Evolutionary conservation across 2,797 vertebrate genomes (phyloP).

Genomic region (Melanogrammus aeglefinus): DNA sequence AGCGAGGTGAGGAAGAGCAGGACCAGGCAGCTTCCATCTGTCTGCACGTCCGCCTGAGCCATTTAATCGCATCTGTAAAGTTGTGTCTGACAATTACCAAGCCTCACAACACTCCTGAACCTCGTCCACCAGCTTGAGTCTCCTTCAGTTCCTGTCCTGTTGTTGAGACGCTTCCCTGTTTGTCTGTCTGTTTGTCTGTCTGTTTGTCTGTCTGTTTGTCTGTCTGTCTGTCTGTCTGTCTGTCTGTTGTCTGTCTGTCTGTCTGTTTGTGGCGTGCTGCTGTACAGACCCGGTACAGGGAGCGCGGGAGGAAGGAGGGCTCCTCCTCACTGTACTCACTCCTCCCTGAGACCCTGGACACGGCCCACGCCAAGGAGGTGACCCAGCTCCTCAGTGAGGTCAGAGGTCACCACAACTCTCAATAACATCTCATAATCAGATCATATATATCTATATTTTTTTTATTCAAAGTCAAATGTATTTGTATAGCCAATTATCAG

Average conservation of each 20-base stretch:
- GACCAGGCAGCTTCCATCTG: not conserved
- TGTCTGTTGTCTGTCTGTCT: not conserved
- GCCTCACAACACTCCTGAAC: too few relatives aligned
- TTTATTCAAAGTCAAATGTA: too few relatives aligned
- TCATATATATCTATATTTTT: not conserved
- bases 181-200: not conserved
- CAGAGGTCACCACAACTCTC: constrained; percentile 6
- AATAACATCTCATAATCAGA: not conserved
- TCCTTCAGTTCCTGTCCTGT: not conserved
- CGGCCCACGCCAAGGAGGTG: constrained; percentile 60
- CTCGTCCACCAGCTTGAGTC: not conserved
- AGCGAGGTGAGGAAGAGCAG: constrained; percentile 55
- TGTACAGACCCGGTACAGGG: constrained; percentile 54
- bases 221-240: not conserved
- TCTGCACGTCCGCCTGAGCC: too few relatives aligned
- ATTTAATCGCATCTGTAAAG: too few relatives aligned
- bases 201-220: not conserved
- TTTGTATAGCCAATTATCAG: not conserved
- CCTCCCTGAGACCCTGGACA: constrained; percentile 66
- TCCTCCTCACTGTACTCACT: constrained; percentile 53
- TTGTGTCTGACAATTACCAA: too few relatives aligned
- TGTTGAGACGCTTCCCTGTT: not conserved
- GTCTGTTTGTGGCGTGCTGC: not conserved
- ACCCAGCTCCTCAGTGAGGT: constrained; percentile 82
- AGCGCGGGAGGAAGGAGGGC: constrained; percentile 44